Conservation (phyloP, 2,797 vertebrate genomes). For the Orestias chungarensis region DNA sequence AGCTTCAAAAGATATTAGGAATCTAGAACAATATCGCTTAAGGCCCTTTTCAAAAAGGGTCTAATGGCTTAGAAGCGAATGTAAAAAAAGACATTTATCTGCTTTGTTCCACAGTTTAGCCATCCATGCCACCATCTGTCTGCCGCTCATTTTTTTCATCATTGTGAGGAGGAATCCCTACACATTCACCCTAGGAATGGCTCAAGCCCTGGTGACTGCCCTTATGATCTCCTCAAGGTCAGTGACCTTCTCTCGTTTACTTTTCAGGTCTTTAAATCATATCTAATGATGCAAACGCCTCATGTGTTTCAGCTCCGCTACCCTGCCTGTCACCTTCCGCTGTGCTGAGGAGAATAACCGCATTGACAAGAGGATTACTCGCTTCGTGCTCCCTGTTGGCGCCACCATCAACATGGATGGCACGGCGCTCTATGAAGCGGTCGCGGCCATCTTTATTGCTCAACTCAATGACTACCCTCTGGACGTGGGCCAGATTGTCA, state of each 20-base stretch:
- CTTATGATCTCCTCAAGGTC: conserved; percentile 99
- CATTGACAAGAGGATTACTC: conserved; percentile 95
- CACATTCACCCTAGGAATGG: conserved; percentile 92
- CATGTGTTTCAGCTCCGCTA: conserved; percentile 86
- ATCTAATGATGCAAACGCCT: background rate
- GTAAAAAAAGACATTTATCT: background rate
- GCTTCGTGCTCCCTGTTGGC: conserved; percentile 95
- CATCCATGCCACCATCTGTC: conserved; percentile 87
- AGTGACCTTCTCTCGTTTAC: conserved; percentile 17
- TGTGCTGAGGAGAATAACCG: conserved; percentile 94
- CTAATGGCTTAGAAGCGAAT: background rate
- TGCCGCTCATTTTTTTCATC: conserved; percentile 92
- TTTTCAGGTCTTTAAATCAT: background rate
- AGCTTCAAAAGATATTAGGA: background rate
- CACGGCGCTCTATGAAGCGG: conserved; percentile 95
- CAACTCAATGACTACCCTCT: conserved; percentile 90
- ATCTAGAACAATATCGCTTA: background rate
- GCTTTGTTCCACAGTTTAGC: conserved; percentile 81
- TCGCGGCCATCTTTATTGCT: conserved; percentile 95
- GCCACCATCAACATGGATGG: conserved; percentile 99
- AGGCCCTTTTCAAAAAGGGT: background rate
- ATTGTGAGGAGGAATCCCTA: conserved; percentile 95
- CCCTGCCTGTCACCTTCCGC: conserved; percentile 94
- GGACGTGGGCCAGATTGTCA: conserved; percentile 91
- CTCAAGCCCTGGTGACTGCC: conserved; percentile 94